Evolutionary conservation across 2,113 vertebrate species (phyloP), one percentile per base, ranked within the genome.

Genomic region (Emberiza fucata): DNA sequence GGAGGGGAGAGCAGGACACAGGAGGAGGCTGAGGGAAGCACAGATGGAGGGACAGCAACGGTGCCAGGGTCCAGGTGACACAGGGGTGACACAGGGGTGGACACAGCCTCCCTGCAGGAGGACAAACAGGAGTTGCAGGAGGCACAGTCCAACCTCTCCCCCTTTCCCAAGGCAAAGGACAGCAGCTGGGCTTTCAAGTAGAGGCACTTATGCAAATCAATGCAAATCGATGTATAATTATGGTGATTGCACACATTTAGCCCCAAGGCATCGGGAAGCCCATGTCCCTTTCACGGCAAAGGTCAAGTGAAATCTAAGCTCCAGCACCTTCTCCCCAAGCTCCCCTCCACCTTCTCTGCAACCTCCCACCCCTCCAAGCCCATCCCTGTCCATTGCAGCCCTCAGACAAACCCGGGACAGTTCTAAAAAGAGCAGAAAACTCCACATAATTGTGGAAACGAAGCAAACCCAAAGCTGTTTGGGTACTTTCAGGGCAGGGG

Each of bases 181-280:
- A 86, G 94, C 71, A 80, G n/a, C 35, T 69, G 91, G 91, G 86
- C 71, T 93, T 91, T 84, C 70, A 90, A 93, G 57, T 10, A 78
- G 42, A 8, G 3, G 39, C 18, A 44, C 57, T 92, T 93, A 96
- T 95, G 92, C 90, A 96, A 95, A 95, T 92, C 3, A 2, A 96
- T 95, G 95, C 79, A 95, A 95, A 96, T 93, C 9, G 48, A 66
- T 86, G 71, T 42, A 17, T 88, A 92, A 91, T 92, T 73, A 90
- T 33, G 81, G 66, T 81, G 88, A 94, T 37, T 68, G 88, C 64
- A 85, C 76, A 53, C 71, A 93, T 75, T 90, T 83, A 91, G 88
- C 79, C 82, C 60, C 75, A 60, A 56, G 93, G 51, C 82, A 81
- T 12, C 28, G 7, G 63, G 79, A 59, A 82, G 44, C 69, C 87